Percentiles rank a stretch among this genome's conserved stretches.
These are phyloP conservation scores for Aldabrachelys gigantea DNA, from an alignment of 2,113 vertebrate species.

Conservation along the genomic window DNA sequence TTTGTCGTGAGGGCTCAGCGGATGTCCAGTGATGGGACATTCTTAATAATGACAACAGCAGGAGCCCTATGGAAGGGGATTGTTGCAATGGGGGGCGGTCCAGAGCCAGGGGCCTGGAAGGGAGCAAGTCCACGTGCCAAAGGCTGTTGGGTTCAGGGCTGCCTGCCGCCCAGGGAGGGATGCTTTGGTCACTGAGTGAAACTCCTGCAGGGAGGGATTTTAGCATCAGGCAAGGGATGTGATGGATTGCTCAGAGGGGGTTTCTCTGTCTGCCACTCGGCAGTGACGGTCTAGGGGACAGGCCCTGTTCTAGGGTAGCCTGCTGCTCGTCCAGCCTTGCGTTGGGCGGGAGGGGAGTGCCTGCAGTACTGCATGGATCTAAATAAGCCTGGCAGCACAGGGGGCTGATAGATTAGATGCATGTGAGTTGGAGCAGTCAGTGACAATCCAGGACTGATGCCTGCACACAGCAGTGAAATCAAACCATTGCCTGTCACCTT, in stretches of 20 bases:
- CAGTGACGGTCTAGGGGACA: accelerated
- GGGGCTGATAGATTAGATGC: too few species aligned
- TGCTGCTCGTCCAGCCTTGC: not conserved
- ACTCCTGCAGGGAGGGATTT: not conserved
- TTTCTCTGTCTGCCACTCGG: not conserved
- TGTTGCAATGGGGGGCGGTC: not conserved
- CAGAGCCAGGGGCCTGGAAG: not conserved
- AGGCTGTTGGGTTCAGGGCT: not conserved
- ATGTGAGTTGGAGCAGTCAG: too few species aligned
- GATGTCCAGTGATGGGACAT: not conserved
- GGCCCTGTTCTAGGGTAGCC: not conserved
- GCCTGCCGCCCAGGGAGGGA: not conserved
- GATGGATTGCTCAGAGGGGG: accelerated
- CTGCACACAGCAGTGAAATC: too few species aligned
- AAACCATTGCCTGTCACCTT: not conserved
- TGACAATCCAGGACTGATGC: too few species aligned
- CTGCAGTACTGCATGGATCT: too few species aligned
- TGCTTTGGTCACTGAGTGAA: not conserved
- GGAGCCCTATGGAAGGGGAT: not conserved
- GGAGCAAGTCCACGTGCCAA: not conserved
- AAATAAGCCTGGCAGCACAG: too few species aligned
- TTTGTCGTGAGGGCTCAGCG: not conserved
- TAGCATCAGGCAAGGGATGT: not conserved
- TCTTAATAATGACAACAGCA: not conserved
- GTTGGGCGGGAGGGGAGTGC: not conserved